A percentile compares a stretch with the other conserved stretches of the same genome.
These are phyloP conservation scores for Laupala kohalensis DNA, from an alignment of 1,140 invertebrate genomes.

Conservation along the genomic window DNA sequence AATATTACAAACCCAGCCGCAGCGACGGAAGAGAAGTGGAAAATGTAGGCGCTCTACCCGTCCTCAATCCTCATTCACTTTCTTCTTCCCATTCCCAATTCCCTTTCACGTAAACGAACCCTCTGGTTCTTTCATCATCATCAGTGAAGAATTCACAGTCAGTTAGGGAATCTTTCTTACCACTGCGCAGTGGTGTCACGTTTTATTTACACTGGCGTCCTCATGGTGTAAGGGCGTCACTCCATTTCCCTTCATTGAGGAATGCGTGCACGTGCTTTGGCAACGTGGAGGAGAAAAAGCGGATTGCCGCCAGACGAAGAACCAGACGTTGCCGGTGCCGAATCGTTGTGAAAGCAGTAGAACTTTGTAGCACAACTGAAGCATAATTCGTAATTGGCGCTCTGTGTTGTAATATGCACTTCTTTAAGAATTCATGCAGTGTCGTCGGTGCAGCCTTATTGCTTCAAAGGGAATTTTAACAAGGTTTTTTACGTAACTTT, in stretches of 20 bases:
- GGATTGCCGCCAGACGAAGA: too few relatives aligned
- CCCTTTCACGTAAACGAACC: background rate
- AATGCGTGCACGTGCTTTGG: background rate
- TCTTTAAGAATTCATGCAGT: background rate
- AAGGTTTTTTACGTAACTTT: too few relatives aligned
- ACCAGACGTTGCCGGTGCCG: too few relatives aligned
- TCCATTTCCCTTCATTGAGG: background rate
- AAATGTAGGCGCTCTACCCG: background rate
- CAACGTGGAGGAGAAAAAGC: background rate
- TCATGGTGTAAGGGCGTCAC: background rate
- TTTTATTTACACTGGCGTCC: background rate
- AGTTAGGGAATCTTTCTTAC: too few relatives aligned
- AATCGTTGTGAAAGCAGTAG: background rate
- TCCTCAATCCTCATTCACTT: background rate
- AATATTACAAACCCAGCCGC: background rate
- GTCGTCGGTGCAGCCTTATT: background rate
- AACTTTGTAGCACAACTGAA: background rate
- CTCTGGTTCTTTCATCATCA: background rate
- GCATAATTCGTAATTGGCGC: background rate
- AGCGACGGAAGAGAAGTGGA: background rate
- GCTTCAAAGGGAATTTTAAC: background rate
- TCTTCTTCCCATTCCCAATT: background rate
- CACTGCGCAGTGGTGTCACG: background rate
- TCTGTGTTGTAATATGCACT: background rate
- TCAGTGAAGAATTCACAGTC: background rate